Percentiles rank a stretch among this genome's conserved stretches.
Evolutionary conservation across 2,888 invertebrate species (phyloP).

Genomic region (Plebejus argus): DNA sequence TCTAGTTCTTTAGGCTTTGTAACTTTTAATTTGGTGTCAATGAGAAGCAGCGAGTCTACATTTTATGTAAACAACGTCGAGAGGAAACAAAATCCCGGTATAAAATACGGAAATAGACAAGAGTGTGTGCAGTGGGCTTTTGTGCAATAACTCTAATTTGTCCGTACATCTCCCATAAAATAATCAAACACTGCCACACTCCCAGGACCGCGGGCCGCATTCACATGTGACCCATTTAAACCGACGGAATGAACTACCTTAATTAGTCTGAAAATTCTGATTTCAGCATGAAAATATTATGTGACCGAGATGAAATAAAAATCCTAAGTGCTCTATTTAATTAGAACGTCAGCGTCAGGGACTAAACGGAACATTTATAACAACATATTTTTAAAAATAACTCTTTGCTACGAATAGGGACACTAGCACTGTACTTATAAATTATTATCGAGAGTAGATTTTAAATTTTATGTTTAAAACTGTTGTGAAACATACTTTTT

Average conservation of each 20-base stretch:
- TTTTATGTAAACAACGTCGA: neutral
- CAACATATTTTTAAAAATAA: neutral
- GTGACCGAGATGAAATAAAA: slow-evolving; percentile 5
- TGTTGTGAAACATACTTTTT: neutral
- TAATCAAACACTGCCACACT: slow-evolving; percentile 9
- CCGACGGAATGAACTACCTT: slow-evolving; percentile 23
- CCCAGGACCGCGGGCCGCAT: neutral
- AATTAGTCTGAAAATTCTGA: slow-evolving; percentile 25
- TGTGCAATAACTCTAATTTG: slow-evolving; percentile 15
- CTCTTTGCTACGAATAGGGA: neutral
- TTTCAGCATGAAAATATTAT: slow-evolving; percentile 23
- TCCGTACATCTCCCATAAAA: slow-evolving; percentile 17
- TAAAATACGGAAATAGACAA: neutral
- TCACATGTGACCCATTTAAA: slow-evolving; percentile 30
- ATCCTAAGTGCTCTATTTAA: neutral
- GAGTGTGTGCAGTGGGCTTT: neutral
- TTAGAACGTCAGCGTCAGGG: slow-evolving; percentile 10
- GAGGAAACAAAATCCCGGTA: neutral
- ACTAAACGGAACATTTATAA: slow-evolving; percentile 8
- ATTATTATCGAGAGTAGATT: neutral
- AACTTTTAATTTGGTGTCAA: neutral
- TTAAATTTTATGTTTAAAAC: neutral
- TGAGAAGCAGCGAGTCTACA: neutral
- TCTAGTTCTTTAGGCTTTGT: neutral
- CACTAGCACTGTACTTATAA: neutral